Evolutionary conservation across 2,797 vertebrate genomes (phyloP).

Genomic region (Lophotriccus pileatus): DNA sequence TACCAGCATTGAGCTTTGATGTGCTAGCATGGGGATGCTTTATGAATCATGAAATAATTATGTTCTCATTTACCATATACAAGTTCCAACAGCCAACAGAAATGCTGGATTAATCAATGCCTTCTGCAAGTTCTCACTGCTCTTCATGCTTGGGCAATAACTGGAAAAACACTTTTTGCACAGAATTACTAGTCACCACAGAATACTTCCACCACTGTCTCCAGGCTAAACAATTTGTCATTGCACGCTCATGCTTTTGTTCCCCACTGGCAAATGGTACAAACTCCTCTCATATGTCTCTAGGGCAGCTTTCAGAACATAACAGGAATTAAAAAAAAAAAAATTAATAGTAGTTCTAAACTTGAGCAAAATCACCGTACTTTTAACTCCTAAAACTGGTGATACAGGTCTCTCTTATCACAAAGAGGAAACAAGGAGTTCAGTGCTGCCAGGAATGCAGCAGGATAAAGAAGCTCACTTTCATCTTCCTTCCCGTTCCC

Average conservation of each 20-base stretch:
- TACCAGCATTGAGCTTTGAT: not conserved
- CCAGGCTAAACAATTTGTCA: not conserved
- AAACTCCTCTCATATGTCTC: not conserved
- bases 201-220: not conserved
- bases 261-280: not conserved
- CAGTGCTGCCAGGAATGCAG: not conserved
- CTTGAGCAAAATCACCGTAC: not conserved
- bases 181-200: not conserved
- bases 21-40: not conserved
- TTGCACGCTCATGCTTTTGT: not conserved
- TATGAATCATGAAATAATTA: conserved; percentile 11
- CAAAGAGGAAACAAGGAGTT: not conserved
- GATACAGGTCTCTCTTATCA: not conserved
- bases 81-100: not conserved
- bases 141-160: not conserved
- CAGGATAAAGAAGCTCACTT: not conserved
- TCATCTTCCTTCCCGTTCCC: not conserved
- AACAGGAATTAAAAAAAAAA: not conserved
- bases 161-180: not conserved
- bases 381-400: not conserved
- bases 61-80: not conserved
- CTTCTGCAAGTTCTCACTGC: not conserved
- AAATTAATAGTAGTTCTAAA: not conserved
- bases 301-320: not conserved
- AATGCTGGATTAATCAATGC: not conserved